Evolutionary conservation across 1,140 invertebrate species (phyloP), one percentile per base, ranked within the genome.

Genomic region (Danaus plexippus): DNA sequence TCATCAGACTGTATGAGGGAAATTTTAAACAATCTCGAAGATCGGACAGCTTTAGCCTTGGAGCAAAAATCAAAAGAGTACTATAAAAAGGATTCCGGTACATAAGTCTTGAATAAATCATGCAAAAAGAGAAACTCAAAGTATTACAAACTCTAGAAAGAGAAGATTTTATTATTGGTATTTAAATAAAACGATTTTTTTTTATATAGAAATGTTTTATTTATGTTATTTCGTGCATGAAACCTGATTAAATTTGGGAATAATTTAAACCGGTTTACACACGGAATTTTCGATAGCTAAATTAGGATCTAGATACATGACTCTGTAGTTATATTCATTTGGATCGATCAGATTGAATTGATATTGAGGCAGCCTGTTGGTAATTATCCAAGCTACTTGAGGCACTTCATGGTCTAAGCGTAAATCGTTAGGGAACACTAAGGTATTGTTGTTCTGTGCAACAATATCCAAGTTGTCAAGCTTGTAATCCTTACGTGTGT

Each of bases 401-500:
- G 89, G 89, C 8, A 88, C 73, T 65, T 92, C 92, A 43, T 92
- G 88, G 67, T 95, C 94, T 6, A 94, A 82, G 77, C 92, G 90
- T 41, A 95, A 77, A 69, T 95, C 94, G 63, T 95, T 95, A 0
- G 94, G 93, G 66, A 95, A 95, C 7, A 92, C 85, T 13, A 95
- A 75, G 0, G 90, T 90, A n/a, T 83, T 75, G 22, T 88, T 89
- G 63, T 90, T 90, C n/a, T 86, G 67, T 1, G 91, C 90, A 6
- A 94, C 78, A 1, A 94, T 85, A 5, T 89, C 90, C 54, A 93
- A 78, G 78, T 93, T 93, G 4, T 87, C 70, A 8, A 89, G 87
- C 52, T 85, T 88, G 61, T 94, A 93, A 3, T 92, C 90, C 62
- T 93, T 94, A 2, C 89, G 85, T 2, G 92, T 92, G 67, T 95